A percentile compares a stretch with the other conserved stretches of the same genome.
Conservation (phyloP, 2,888 invertebrate genomes). For the Lycaena phlaeas region DNA sequence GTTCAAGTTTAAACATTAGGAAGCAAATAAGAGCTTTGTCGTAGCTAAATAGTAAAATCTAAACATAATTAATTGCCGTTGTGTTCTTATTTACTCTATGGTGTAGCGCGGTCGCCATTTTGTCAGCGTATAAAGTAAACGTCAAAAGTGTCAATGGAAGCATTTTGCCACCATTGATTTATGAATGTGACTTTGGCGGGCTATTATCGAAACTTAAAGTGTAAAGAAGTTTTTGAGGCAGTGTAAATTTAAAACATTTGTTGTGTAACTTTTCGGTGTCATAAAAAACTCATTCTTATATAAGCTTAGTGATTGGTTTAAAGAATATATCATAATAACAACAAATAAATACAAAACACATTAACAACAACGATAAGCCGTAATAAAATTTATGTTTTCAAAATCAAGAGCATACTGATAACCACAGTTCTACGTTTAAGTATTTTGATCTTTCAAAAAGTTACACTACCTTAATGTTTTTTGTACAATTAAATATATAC, state of each 20-base stretch:
- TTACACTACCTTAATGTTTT: too few relatives aligned
- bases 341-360: too few relatives aligned
- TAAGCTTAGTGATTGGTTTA: too few relatives aligned
- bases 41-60: constrained; percentile 8
- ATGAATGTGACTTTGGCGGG: constrained; percentile 5
- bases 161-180: not conserved
- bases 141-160: not conserved
- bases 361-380: too few relatives aligned
- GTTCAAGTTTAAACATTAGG: constrained; percentile 4
- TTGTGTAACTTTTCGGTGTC: too few relatives aligned
- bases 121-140: constrained; percentile 1
- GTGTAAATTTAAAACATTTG: not conserved
- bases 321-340: too few relatives aligned
- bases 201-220: not conserved
- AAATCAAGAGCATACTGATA: too few relatives aligned
- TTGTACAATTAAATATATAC: too few relatives aligned
- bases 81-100: constrained; percentile 3
- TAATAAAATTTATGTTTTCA: too few relatives aligned
- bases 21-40: constrained; percentile 2
- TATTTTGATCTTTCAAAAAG: too few relatives aligned
- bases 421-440: too few relatives aligned
- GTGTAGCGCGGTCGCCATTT: not conserved
- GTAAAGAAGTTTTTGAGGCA: constrained; percentile 4
- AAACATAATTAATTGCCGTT: constrained; percentile 8
- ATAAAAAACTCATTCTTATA: too few relatives aligned